phyloP scores from a whole-genome alignment of 2,113 vertebrate species.

The Paratilapia polleni region DNA sequence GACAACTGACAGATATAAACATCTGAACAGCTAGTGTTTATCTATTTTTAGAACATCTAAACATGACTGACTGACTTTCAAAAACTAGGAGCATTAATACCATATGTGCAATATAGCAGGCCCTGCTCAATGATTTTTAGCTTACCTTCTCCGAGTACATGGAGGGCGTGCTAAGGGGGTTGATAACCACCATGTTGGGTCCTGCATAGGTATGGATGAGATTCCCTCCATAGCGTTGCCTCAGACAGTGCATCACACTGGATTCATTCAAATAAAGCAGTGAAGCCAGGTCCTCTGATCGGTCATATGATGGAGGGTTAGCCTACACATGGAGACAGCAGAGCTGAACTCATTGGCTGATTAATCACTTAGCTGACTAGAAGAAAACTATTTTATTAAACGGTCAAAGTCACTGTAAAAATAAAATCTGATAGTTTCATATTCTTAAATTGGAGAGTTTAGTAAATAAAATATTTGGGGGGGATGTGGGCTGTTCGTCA shows the following conservation, averaged over 20 bases:
- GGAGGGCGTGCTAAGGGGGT: conserved; percentile 92
- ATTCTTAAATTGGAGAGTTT: background rate
- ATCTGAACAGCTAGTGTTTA: background rate
- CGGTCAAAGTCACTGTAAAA: accelerated
- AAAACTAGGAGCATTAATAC: background rate
- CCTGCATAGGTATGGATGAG: conserved; percentile 92
- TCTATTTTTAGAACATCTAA: background rate
- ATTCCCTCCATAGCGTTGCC: conserved; percentile 94
- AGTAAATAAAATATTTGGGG: background rate
- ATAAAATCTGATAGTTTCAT: background rate
- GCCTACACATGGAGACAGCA: conserved; percentile 77
- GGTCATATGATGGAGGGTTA: conserved; percentile 91
- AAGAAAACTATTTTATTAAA: background rate
- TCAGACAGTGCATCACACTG: conserved; percentile 91
- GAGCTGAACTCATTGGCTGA: background rate
- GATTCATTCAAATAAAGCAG: conserved; percentile 96
- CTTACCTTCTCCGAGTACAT: conserved; percentile 98
- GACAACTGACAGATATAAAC: too few species aligned
- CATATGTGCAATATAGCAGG: background rate
- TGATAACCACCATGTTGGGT: conserved; percentile 90
- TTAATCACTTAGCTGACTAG: background rate
- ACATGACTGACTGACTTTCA: background rate
- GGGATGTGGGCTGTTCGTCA: too few species aligned
- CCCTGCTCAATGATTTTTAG: background rate
- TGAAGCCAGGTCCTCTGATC: conserved; percentile 90